Percentiles rank a stretch among this genome's conserved stretches.
Conservation (phyloP, 2,888 invertebrate genomes). For the Diachrysia chrysitis region DNA sequence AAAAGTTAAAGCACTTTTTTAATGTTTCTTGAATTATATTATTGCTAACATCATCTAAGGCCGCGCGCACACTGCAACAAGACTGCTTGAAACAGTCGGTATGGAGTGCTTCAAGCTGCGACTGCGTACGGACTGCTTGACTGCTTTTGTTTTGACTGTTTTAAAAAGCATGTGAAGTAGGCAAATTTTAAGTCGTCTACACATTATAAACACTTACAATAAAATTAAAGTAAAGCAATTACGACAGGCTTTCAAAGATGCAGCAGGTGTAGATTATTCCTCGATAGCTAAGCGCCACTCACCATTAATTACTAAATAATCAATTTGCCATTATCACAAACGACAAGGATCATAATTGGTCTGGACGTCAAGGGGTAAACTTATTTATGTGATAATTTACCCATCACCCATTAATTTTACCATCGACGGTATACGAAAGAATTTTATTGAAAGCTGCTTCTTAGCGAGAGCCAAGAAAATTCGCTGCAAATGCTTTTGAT, state of each 20-base stretch:
- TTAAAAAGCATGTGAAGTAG: neutral
- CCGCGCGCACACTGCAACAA: no score
- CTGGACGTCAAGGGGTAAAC: neutral
- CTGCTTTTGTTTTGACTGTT: no score
- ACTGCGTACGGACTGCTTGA: no score
- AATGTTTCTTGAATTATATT: no score
- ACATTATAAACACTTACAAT: no score
- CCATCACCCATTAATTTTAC: conserved; percentile 8
- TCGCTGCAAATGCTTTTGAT: no score
- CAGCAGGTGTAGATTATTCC: conserved; percentile 44
- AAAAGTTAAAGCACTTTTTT: no score
- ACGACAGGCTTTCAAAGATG: neutral
- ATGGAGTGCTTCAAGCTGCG: no score
- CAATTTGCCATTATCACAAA: conserved; percentile 28
- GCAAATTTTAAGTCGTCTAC: neutral
- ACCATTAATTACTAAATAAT: conserved; percentile 21
- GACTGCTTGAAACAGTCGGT: no score
- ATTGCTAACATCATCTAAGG: no score
- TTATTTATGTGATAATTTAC: conserved; percentile 22
- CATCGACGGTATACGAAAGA: neutral
- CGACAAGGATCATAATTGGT: conserved; percentile 37
- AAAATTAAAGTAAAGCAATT: no score
- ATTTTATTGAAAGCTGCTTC: conserved; percentile 6
- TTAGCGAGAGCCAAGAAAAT: neutral
- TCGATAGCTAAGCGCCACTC: conserved; percentile 19